Evolutionary conservation across 2,113 vertebrate genomes (phyloP).

Genomic region (Lamprologus sp.): DNA sequence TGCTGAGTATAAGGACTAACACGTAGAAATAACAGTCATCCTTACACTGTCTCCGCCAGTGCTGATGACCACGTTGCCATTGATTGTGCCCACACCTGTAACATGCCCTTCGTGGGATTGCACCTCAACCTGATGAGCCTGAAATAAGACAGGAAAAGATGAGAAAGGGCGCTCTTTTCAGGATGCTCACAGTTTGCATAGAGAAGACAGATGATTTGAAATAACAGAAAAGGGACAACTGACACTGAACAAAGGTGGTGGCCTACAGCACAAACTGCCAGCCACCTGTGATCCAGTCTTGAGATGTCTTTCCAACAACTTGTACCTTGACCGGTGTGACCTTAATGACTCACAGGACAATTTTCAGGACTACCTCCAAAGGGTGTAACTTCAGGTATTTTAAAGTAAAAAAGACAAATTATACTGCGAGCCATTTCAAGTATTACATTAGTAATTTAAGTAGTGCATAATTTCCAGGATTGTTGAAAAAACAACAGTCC

Average conservation of each 20-base stretch:
- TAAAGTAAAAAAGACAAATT: background rate
- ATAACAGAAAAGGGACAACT: background rate
- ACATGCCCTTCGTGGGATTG: conserved; percentile 79
- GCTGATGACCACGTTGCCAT: conserved; percentile 83
- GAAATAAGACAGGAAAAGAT: background rate
- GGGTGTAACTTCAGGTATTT: background rate
- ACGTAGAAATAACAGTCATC: background rate
- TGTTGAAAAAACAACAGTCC: background rate
- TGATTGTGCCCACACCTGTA: conserved; percentile 81
- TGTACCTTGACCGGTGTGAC: background rate
- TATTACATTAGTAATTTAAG: background rate
- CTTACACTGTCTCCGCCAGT: conserved; percentile 80
- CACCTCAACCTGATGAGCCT: conserved; percentile 82
- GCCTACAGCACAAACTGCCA: background rate
- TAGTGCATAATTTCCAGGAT: background rate
- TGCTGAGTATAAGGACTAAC: background rate
- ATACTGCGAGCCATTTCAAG: background rate
- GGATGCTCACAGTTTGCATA: background rate
- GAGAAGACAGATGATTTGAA: background rate
- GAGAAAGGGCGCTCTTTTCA: background rate
- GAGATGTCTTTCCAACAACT: background rate
- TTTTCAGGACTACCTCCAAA: background rate
- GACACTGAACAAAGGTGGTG: background rate
- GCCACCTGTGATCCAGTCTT: background rate
- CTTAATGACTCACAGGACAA: background rate